phyloP scores from a whole-genome alignment of 1,140 invertebrate genomes.

The Macrosteles quadrilineatus region DNA sequence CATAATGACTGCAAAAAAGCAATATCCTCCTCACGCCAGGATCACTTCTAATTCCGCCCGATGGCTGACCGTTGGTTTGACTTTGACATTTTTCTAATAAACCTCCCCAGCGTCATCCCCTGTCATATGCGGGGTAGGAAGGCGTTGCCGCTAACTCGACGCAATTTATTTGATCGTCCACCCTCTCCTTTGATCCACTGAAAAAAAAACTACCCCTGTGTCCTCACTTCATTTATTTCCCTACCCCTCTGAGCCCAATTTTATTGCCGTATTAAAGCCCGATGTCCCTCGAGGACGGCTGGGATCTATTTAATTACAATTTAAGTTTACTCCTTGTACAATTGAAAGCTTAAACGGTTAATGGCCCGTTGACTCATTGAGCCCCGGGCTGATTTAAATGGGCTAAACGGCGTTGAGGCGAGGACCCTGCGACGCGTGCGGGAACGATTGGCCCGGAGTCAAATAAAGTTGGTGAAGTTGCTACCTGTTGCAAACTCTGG shows the following conservation, averaged over 20 bases:
- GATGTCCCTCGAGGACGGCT: neutral
- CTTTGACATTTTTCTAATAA: too few relatives aligned
- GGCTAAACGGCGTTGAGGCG: neutral
- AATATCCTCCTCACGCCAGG: too few relatives aligned
- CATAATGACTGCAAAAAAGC: too few relatives aligned
- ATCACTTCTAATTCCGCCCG: too few relatives aligned
- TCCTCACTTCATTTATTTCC: conserved; percentile 25
- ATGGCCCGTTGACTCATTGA: conserved; percentile 20
- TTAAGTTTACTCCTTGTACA: conserved; percentile 27
- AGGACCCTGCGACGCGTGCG: too few relatives aligned
- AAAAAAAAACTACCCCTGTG: conserved; percentile 24
- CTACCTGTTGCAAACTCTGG: too few relatives aligned
- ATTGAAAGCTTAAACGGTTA: conserved; percentile 26
- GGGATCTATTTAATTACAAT: conserved; percentile 23
- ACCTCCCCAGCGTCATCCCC: too few relatives aligned
- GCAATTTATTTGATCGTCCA: conserved; percentile 8
- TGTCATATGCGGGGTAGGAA: neutral
- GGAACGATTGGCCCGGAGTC: too few relatives aligned
- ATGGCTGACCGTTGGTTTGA: too few relatives aligned
- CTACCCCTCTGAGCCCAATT: conserved; percentile 4
- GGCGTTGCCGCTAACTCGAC: neutral
- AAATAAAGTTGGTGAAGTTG: too few relatives aligned
- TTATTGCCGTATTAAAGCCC: conserved; percentile 23
- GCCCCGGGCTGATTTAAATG: conserved; percentile 18
- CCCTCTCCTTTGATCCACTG: conserved; percentile 17